phyloP scores from a whole-genome alignment of 2,888 invertebrate species.

The Ethmia dodecea region DNA sequence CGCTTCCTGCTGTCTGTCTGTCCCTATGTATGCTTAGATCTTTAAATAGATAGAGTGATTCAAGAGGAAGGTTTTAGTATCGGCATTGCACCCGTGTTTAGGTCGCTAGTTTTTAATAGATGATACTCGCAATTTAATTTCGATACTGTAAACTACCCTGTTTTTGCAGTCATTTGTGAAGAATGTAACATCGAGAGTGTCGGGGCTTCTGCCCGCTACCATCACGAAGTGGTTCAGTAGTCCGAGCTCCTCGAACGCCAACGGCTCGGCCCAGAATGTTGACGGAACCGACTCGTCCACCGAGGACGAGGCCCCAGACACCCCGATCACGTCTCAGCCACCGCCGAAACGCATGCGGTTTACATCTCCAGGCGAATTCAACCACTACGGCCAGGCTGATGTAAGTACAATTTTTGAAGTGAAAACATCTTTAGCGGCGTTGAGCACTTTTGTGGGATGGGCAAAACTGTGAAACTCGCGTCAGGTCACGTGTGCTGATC shows the following conservation, averaged over 20 bases:
- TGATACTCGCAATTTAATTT: too few species aligned
- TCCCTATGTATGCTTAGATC: too few species aligned
- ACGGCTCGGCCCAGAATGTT: conserved; percentile 53
- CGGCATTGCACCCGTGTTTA: too few species aligned
- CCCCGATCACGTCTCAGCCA: conserved; percentile 44
- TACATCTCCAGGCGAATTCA: conserved; percentile 28
- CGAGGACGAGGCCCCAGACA: conserved; percentile 50
- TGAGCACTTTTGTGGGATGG: too few species aligned
- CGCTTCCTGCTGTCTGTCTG: too few species aligned
- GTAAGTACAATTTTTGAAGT: conserved; percentile 27
- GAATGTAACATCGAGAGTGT: conserved; percentile 81
- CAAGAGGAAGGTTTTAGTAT: too few species aligned
- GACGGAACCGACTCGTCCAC: conserved; percentile 58
- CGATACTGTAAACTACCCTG: too few species aligned
- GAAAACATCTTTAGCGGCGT: too few species aligned
- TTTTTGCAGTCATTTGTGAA: conserved; percentile 82
- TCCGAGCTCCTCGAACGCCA: conserved; percentile 42
- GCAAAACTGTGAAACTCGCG: too few species aligned
- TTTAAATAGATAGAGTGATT: too few species aligned
- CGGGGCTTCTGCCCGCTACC: conserved; percentile 79
- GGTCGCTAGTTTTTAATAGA: too few species aligned
- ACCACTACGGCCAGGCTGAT: conserved; percentile 29
- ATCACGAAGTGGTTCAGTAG: conserved; percentile 75
- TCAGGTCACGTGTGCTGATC: too few species aligned
- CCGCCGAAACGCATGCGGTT: conserved; percentile 61